Conservation (phyloP, 2,888 invertebrate species). For the Temnothorax rugatulus region DNA sequence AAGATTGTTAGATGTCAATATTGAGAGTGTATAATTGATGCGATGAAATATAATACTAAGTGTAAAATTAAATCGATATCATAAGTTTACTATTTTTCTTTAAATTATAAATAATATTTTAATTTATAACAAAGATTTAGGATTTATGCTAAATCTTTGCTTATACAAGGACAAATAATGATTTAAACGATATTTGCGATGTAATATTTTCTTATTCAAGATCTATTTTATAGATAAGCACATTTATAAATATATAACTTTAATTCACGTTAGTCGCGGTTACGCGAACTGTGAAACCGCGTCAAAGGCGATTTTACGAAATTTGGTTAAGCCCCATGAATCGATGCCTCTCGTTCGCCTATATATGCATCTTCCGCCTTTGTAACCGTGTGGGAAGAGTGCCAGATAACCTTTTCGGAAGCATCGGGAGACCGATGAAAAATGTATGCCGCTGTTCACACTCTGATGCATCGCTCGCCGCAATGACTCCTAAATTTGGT, state of each 20-base stretch:
- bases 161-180: neutral
- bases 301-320: slow-evolving; percentile 41
- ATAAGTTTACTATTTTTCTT: neutral
- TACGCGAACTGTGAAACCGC: slow-evolving; percentile 27
- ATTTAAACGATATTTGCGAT: neutral
- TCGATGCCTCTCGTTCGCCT: slow-evolving; percentile 38
- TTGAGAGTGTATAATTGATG: neutral
- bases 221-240: neutral
- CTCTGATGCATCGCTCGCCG: slow-evolving; percentile 45
- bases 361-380: slow-evolving; percentile 47
- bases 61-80: neutral
- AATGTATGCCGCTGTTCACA: slow-evolving; percentile 44
- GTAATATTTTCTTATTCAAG: neutral
- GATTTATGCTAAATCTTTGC: neutral
- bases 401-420: slow-evolving; percentile 54
- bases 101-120: neutral
- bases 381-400: slow-evolving; percentile 40
- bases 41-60: slow-evolving; percentile 1
- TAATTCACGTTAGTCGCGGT: slow-evolving; percentile 7
- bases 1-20: slow-evolving; percentile 7
- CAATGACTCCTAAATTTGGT: slow-evolving; percentile 48
- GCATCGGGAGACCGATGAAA: slow-evolving; percentile 52
- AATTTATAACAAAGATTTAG: neutral
- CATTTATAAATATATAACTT: neutral
- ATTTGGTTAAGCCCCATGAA: slow-evolving; percentile 35